Percentiles rank a stretch among this genome's conserved stretches.
These are phyloP conservation scores for Penaeus japonicus DNA, from an alignment of 1,140 invertebrate species.

Conservation along the genomic window DNA sequence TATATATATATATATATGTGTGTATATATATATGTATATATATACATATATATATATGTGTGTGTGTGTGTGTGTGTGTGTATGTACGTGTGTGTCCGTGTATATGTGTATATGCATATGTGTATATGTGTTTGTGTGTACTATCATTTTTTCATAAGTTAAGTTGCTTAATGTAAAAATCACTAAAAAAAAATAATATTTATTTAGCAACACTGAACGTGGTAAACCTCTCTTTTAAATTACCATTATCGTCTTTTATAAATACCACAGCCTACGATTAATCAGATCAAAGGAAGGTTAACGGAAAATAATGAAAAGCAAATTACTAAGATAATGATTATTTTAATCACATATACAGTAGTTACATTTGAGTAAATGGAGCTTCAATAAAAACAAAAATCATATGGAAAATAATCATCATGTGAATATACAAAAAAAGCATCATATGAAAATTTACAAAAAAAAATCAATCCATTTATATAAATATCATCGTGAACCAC, in stretches of 20 bases:
- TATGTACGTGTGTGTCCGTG: background rate
- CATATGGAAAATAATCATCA: background rate
- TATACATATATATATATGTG: background rate
- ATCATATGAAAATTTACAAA: slow-evolving; percentile 6
- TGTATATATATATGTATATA: too few species aligned
- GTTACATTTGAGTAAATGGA: slow-evolving; percentile 37
- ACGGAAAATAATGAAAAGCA: background rate
- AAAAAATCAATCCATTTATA: background rate
- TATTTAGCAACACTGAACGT: too few species aligned
- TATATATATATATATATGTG: too few species aligned
- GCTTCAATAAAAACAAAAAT: background rate
- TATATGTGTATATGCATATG: slow-evolving; percentile 4
- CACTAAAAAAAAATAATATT: background rate
- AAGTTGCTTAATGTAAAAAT: too few species aligned
- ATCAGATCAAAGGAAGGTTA: background rate
- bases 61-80: background rate
- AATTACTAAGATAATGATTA: background rate
- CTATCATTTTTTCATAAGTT: background rate
- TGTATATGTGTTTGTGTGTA: slow-evolving; percentile 14
- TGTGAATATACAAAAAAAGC: slow-evolving; percentile 43
- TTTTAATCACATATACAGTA: slow-evolving; percentile 56
- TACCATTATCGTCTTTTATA: too few species aligned
- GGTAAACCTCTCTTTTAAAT: too few species aligned
- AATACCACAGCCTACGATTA: background rate
- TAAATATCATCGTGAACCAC: background rate